Evolutionary conservation across 2,888 invertebrate species (phyloP).

Genomic region (Ferrisia virgata): DNA sequence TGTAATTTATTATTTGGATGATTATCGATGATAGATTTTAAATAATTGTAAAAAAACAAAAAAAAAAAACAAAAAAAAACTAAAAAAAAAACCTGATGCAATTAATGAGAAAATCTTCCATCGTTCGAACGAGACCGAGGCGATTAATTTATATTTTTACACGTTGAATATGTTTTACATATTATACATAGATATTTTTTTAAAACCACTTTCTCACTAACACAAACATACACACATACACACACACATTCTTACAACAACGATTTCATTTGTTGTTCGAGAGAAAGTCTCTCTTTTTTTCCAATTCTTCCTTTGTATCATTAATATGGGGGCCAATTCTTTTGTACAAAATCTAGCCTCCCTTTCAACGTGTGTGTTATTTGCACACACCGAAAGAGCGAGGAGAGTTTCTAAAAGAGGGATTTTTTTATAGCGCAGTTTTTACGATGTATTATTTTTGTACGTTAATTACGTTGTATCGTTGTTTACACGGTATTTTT

Average conservation of each 20-base stretch:
- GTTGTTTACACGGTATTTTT: background rate
- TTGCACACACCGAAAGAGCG: background rate
- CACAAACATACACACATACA: background rate
- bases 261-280: background rate
- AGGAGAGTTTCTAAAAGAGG: background rate
- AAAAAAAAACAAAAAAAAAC: too few species aligned
- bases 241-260: background rate
- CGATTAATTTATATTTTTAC: background rate
- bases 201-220: background rate
- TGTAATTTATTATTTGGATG: too few species aligned
- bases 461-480: background rate
- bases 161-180: background rate
- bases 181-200: too few species aligned
- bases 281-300: background rate
- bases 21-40: too few species aligned
- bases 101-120: background rate
- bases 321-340: slow-evolving; percentile 38
- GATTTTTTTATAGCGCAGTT: background rate
- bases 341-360: slow-evolving; percentile 31
- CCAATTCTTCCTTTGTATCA: slow-evolving; percentile 2
- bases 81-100: background rate
- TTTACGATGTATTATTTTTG: slow-evolving; percentile 6
- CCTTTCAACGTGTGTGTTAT: slow-evolving; percentile 7
- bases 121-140: background rate
- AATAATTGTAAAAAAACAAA: too few species aligned